Percentiles rank a stretch among this genome's conserved stretches.
Evolutionary conservation across 2,797 vertebrate species (phyloP).

Genomic region (Odontamblyopus lacepedii): DNA sequence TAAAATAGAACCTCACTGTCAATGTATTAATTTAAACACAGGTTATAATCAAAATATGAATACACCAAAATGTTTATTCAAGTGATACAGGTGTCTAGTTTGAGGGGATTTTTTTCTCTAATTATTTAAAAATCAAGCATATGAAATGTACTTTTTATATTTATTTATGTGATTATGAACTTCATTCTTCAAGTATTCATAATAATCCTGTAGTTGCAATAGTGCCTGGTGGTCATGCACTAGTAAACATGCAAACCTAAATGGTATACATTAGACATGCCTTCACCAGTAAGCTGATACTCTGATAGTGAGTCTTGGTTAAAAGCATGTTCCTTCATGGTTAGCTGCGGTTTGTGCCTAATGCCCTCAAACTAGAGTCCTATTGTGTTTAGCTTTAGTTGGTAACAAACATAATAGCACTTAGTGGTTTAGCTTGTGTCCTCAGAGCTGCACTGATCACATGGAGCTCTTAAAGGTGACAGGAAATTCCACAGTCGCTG

Average conservation of each 20-base stretch:
- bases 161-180: neutral
- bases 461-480: constrained; percentile 60
- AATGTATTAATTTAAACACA: constrained; percentile 13
- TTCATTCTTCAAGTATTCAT: constrained; percentile 9
- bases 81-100: constrained; percentile 32
- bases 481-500: constrained; percentile 70
- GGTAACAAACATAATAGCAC: constrained; percentile 65
- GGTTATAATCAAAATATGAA: constrained; percentile 18
- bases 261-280: constrained; percentile 16
- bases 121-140: neutral
- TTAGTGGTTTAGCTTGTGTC: constrained; percentile 70
- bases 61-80: constrained; percentile 24
- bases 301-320: neutral
- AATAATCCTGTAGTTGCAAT: constrained; percentile 22
- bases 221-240: constrained; percentile 21
- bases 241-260: constrained; percentile 22
- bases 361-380: constrained; percentile 40
- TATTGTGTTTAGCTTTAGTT: constrained; percentile 48
- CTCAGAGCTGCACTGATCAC: constrained; percentile 47
- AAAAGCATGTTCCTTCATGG: constrained; percentile 12
- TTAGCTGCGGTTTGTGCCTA: constrained; percentile 31
- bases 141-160: neutral
- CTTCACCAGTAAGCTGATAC: constrained; percentile 8
- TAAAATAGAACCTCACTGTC: constrained; percentile 12
- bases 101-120: constrained; percentile 13